phyloP scores from a whole-genome alignment of 2,113 vertebrate species.

The Athene noctua region DNA sequence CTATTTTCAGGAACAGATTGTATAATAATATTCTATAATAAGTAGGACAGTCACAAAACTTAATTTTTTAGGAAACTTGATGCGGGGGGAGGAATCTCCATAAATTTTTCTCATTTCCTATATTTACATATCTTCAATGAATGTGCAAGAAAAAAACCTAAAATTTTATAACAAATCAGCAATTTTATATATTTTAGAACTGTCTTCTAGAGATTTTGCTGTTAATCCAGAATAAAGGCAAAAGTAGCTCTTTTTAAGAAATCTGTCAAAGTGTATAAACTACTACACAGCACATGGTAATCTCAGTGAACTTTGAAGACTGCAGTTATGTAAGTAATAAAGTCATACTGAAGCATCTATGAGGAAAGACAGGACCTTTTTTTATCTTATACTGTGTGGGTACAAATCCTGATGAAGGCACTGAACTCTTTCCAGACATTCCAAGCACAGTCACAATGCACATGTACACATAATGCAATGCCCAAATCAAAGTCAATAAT shows the following conservation, averaged over 20 bases:
- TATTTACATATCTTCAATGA: background rate
- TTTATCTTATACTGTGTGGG: background rate
- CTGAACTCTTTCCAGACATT: background rate
- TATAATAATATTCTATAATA: background rate
- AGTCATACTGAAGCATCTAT: background rate
- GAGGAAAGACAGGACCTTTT: background rate
- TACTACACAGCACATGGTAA: background rate
- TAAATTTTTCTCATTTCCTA: background rate
- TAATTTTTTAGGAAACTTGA: background rate
- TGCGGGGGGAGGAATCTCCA: background rate
- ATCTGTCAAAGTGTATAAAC: background rate
- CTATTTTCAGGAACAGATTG: conserved; percentile 4
- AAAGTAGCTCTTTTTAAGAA: background rate
- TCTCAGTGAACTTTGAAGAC: background rate
- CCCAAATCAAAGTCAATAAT: background rate
- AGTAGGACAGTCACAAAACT: background rate
- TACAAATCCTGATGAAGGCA: background rate
- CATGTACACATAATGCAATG: background rate
- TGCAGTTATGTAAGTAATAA: background rate
- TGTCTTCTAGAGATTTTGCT: background rate
- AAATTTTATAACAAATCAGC: background rate
- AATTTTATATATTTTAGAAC: background rate
- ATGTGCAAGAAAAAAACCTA: background rate
- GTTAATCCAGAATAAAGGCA: background rate
- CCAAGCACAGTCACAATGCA: background rate